Evolutionary conservation across 2,888 invertebrate genomes (phyloP).

Genomic region (Cerastoderma edule): DNA sequence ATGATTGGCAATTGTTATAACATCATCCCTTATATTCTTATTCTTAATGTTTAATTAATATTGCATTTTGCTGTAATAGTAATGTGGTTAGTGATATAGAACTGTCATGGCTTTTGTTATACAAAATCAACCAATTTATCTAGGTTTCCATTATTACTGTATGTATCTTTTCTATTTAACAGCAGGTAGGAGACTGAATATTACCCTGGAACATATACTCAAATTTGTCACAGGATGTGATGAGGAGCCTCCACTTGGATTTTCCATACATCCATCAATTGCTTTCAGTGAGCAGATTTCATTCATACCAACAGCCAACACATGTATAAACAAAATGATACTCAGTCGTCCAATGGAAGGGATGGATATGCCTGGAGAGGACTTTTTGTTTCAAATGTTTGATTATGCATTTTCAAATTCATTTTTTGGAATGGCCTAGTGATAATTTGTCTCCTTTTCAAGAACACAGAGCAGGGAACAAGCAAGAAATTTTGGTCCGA

Average conservation of each 20-base stretch:
- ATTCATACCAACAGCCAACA: conserved; percentile 30
- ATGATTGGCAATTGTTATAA: too few species aligned
- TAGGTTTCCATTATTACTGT: too few species aligned
- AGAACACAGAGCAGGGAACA: too few species aligned
- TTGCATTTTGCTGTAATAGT: too few species aligned
- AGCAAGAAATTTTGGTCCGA: too few species aligned
- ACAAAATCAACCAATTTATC: too few species aligned
- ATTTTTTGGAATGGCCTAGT: too few species aligned
- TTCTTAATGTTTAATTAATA: too few species aligned
- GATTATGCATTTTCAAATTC: conserved; percentile 45
- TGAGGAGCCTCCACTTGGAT: conserved; percentile 34
- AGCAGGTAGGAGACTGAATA: conserved; percentile 24
- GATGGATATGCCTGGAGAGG: conserved; percentile 4
- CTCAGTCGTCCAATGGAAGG: conserved; percentile 7
- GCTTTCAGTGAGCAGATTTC: conserved; percentile 16
- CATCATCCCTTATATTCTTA: too few species aligned
- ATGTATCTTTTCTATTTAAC: conserved; percentile 1
- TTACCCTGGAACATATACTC: conserved; percentile 21
- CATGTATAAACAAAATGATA: conserved; percentile 28
- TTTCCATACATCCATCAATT: conserved; percentile 26
- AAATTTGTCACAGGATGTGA: conserved; percentile 26
- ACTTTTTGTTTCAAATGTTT: conserved; percentile 30
- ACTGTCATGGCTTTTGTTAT: too few species aligned
- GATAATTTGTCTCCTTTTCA: too few species aligned
- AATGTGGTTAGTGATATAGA: too few species aligned